These are phyloP conservation scores for Sciurus niger DNA, from an alignment of 2,113 vertebrate genomes.

Conservation along the genomic window DNA sequence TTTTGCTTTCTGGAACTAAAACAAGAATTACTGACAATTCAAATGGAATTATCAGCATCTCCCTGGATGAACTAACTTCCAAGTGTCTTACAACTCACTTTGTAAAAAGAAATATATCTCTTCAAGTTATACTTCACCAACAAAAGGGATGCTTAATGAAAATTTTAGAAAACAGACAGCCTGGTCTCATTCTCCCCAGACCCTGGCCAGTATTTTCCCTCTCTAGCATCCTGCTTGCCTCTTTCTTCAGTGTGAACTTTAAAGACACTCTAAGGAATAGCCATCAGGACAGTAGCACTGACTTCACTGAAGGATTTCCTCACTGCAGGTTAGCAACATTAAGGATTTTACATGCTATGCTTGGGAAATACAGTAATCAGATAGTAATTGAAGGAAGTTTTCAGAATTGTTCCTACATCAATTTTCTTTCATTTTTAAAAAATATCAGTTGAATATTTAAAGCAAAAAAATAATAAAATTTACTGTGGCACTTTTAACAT, in stretches of 20 bases:
- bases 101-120: not conserved
- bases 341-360: not conserved
- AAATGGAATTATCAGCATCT: constrained; percentile 26
- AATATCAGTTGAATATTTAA: not conserved
- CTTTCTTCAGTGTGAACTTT: not conserved
- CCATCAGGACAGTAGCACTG: not conserved
- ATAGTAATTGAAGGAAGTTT: not conserved
- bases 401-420: not conserved
- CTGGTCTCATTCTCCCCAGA: not conserved
- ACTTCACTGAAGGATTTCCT: not conserved
- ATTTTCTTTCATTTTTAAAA: not conserved
- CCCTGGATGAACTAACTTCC: not conserved
- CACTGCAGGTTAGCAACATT: not conserved
- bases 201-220: not conserved
- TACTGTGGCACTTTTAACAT: not conserved
- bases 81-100: constrained; percentile 9
- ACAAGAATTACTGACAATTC: constrained; percentile 28
- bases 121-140: constrained; percentile 11
- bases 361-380: not conserved
- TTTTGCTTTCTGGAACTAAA: constrained; percentile 60
- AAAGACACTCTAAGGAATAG: not conserved
- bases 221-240: not conserved
- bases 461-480: not conserved
- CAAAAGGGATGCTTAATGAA: not conserved
- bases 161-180: not conserved